Conservation (phyloP, 2,113 vertebrate species). For the Pithys albifrons region DNA sequence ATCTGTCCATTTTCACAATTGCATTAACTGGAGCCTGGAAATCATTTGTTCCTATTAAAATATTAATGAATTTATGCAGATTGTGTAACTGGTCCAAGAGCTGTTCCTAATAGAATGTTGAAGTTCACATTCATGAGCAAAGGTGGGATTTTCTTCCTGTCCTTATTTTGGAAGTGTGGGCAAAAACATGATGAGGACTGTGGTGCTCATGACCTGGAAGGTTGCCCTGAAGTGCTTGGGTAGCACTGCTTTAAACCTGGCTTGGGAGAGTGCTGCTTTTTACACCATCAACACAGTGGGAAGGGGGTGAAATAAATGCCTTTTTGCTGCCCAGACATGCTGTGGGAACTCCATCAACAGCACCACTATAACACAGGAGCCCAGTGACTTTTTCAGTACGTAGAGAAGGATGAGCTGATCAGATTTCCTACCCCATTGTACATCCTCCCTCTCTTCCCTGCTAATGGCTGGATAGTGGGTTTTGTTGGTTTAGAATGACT, state of each 20-base stretch:
- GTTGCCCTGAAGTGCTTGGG: neutral
- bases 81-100: neutral
- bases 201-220: accelerated
- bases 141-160: neutral
- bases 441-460: neutral
- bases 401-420: neutral
- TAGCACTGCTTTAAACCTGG: neutral
- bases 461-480: accelerated
- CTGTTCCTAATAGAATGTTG: neutral
- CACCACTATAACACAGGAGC: neutral
- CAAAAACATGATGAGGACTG: neutral
- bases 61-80: neutral
- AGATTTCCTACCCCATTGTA: neutral
- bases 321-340: neutral
- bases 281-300: too few relatives aligned
- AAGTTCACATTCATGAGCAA: neutral
- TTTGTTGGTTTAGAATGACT: neutral
- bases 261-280: neutral
- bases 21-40: neutral
- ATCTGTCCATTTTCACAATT: neutral
- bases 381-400: accelerated
- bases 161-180: neutral
- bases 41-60: neutral
- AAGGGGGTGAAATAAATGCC: neutral
- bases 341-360: neutral